Conservation (phyloP, 2,888 invertebrate species). For the Taphrorychus bicolor region DNA sequence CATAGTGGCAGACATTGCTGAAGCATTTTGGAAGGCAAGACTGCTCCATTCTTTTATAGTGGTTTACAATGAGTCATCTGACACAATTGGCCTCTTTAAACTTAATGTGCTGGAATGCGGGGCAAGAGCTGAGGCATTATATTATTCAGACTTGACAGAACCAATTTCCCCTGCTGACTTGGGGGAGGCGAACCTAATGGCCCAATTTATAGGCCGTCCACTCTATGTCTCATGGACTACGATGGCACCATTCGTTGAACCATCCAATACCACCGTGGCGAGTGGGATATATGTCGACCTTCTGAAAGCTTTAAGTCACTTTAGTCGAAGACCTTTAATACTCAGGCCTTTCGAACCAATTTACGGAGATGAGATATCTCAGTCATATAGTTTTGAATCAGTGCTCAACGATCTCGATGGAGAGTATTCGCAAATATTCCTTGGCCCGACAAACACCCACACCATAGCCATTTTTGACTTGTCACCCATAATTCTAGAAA, state of each 20-base stretch:
- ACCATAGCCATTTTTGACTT: conserved; percentile 16
- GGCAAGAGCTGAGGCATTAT: neutral
- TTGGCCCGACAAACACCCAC: conserved; percentile 15
- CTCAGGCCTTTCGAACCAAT: conserved; percentile 17
- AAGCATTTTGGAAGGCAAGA: conserved; percentile 16
- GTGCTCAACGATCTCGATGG: conserved; percentile 18
- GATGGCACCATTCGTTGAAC: conserved; percentile 19
- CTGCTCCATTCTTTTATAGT: conserved; percentile 12
- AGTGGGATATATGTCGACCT: conserved; percentile 19
- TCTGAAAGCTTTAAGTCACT: conserved; percentile 7
- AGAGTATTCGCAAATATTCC: conserved; percentile 22
- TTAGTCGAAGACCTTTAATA: conserved; percentile 10
- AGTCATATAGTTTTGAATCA: conserved; percentile 20
- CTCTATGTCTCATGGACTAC: conserved; percentile 14
- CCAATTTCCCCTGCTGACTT: neutral
- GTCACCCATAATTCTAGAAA: conserved; percentile 12
- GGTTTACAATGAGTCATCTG: neutral
- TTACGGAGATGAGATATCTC: conserved; percentile 22
- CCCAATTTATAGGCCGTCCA: conserved; percentile 13
- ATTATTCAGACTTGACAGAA: neutral
- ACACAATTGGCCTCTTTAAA: neutral
- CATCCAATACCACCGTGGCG: neutral
- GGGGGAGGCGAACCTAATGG: neutral
- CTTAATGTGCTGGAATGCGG: neutral
- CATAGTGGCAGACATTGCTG: neutral